These are phyloP conservation scores for Steinernema feltiae DNA, from an alignment of 1,140 invertebrate genomes.

Conservation along the genomic window DNA sequence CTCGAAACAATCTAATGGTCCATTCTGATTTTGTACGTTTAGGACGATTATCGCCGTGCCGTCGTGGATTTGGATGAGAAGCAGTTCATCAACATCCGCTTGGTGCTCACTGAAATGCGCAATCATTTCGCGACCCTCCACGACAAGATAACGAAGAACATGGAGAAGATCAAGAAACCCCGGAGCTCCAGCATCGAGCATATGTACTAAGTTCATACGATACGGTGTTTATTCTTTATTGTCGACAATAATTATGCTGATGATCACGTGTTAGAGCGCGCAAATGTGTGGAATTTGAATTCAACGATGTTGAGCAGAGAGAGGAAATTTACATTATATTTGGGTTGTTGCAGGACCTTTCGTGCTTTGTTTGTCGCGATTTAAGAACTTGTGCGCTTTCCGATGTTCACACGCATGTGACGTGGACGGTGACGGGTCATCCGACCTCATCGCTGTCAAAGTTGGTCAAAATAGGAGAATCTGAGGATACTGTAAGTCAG, in stretches of 20 bases:
- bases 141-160: slow-evolving; percentile 54
- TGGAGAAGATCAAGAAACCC: slow-evolving; percentile 54
- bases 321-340: background rate
- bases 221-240: background rate
- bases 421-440: no score
- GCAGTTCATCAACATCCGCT: slow-evolving; percentile 82
- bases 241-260: no score
- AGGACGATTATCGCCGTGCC: slow-evolving; percentile 83
- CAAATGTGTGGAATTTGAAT: background rate
- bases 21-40: no score
- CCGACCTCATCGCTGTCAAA: no score
- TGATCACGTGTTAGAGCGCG: no score
- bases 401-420: no score
- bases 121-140: slow-evolving; percentile 77
- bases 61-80: slow-evolving; percentile 93
- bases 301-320: background rate
- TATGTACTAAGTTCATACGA: slow-evolving; percentile 42
- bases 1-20: no score
- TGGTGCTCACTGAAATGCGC: slow-evolving; percentile 87
- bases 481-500: no score
- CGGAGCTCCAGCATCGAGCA: slow-evolving; percentile 39
- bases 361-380: background rate
- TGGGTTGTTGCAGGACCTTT: background rate
- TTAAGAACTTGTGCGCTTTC: slow-evolving; percentile 68
- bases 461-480: no score